phyloP scores from a whole-genome alignment of 1,140 invertebrate species.

The Galleria mellonella region DNA sequence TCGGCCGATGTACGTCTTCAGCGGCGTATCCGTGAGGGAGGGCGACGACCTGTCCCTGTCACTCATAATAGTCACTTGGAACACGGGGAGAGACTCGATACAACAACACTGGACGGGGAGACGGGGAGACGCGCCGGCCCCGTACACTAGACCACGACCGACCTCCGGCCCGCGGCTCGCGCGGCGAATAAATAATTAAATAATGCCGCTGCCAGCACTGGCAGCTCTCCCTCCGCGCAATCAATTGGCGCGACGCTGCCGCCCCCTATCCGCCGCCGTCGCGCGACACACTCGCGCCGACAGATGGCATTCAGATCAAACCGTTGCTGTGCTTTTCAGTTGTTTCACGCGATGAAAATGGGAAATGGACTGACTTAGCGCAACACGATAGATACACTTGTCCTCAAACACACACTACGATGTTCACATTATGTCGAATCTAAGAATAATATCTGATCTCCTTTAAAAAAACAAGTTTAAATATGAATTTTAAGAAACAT shows the following conservation, averaged over 20 bases:
- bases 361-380: too few relatives aligned
- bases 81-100: conserved; percentile 48
- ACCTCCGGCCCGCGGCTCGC: conserved; percentile 67
- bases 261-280: conserved; percentile 11
- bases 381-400: too few relatives aligned
- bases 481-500: too few relatives aligned
- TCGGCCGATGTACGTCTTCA: conserved; percentile 84
- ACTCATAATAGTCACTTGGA: conserved; percentile 77
- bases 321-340: too few relatives aligned
- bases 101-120: conserved; percentile 57
- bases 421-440: too few relatives aligned
- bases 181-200: conserved; percentile 60
- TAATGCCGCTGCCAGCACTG: conserved; percentile 15
- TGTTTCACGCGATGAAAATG: too few relatives aligned
- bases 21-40: conserved; percentile 85
- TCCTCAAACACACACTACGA: too few relatives aligned
- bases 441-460: too few relatives aligned
- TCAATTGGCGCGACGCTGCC: conserved; percentile 11
- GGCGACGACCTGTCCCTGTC: conserved; percentile 86
- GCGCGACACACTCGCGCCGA: conserved; percentile 19
- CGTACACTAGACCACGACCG: conserved; percentile 56
- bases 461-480: too few relatives aligned
- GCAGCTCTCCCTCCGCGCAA: conserved; percentile 15
- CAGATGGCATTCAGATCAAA: too few relatives aligned
- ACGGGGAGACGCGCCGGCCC: conserved; percentile 52